Evolutionary conservation across 2,113 vertebrate species (phyloP).

Genomic region (Malurus elegans): DNA sequence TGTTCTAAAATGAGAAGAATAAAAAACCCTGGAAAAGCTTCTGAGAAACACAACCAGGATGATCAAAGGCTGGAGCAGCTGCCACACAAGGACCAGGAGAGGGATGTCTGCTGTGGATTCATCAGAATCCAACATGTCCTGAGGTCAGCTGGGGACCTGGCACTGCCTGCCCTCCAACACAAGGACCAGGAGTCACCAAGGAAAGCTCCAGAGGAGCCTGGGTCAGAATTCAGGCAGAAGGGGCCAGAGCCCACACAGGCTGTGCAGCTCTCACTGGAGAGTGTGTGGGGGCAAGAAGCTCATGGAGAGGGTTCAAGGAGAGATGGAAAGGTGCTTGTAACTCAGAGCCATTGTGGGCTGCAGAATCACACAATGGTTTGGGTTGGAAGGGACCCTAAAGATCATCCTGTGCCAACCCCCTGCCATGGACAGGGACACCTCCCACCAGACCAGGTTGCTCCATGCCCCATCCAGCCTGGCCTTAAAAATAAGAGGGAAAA

Average conservation of each 20-base stretch:
- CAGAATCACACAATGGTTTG: neutral
- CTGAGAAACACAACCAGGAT: neutral
- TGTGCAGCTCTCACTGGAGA: neutral
- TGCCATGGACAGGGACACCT: neutral
- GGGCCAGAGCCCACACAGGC: neutral
- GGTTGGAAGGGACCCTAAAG: neutral
- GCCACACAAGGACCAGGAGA: neutral
- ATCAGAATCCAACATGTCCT: accelerated
- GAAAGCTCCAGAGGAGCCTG: accelerated
- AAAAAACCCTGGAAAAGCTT: neutral
- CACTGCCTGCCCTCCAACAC: neutral
- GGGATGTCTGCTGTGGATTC: neutral
- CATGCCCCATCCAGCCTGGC: neutral
- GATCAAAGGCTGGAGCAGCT: neutral
- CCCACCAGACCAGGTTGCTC: neutral
- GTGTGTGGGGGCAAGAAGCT: neutral
- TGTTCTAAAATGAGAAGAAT: neutral
- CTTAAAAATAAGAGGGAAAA: neutral
- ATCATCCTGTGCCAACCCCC: no score
- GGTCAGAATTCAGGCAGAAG: accelerated
- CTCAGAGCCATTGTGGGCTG: accelerated
- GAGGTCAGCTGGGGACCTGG: neutral
- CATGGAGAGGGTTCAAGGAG: neutral
- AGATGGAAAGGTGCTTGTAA: neutral
- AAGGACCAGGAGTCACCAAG: neutral